Percentiles rank a stretch among this genome's conserved stretches.
These are phyloP conservation scores for Tribolium madens DNA, from an alignment of 1,140 invertebrate genomes.

Conservation along the genomic window DNA sequence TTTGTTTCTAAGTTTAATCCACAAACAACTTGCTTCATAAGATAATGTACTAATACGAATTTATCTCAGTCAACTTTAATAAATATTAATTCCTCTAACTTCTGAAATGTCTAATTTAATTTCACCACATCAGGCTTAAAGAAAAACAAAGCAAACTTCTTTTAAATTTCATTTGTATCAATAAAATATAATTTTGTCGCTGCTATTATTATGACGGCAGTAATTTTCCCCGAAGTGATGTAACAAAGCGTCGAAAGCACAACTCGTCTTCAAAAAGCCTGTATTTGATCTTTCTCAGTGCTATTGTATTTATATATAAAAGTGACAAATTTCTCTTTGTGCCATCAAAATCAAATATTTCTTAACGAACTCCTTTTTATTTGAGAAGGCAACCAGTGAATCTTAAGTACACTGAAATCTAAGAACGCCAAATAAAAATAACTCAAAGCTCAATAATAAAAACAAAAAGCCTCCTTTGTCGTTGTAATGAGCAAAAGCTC, in stretches of 20 bases:
- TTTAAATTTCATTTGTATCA: not conserved
- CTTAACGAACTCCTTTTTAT: slow-evolving; percentile 41
- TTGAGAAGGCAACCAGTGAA: slow-evolving; percentile 32
- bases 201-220: not conserved
- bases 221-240: too few relatives aligned
- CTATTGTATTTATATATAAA: slow-evolving; percentile 34
- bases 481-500: slow-evolving; percentile 44
- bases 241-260: not conserved
- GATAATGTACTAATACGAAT: slow-evolving; percentile 34
- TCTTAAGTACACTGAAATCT: slow-evolving; percentile 32
- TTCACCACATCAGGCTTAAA: too few relatives aligned
- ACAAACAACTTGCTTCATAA: slow-evolving; percentile 19
- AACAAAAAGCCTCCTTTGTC: slow-evolving; percentile 43
- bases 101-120: slow-evolving; percentile 28
- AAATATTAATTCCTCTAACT: slow-evolving; percentile 21
- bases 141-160: not conserved
- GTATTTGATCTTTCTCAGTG: slow-evolving; percentile 41
- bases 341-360: slow-evolving; percentile 40
- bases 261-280: not conserved
- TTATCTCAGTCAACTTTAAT: slow-evolving; percentile 38
- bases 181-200: too few relatives aligned
- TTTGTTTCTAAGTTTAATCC: slow-evolving; percentile 14
- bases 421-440: slow-evolving; percentile 42
- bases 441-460: slow-evolving; percentile 42
- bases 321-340: slow-evolving; percentile 43